These are phyloP conservation scores for Drosophila nr. medialis DNA, from an alignment of 2,888 invertebrate genomes.

Conservation along the genomic window DNA sequence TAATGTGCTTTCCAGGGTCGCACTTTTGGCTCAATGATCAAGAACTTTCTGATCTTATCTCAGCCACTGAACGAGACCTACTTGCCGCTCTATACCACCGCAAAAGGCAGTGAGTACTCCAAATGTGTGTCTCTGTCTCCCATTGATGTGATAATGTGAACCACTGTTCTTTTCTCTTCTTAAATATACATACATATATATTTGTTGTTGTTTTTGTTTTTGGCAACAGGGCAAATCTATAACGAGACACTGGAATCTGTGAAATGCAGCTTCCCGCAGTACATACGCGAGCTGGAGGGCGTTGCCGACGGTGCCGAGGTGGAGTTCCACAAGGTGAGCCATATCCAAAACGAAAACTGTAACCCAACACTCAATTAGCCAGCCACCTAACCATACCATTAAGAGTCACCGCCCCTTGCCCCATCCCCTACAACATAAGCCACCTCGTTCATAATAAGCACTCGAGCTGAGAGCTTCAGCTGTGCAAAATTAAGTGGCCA, in stretches of 20 bases:
- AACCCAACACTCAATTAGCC: constrained; percentile 4
- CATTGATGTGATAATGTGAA: constrained; percentile 12
- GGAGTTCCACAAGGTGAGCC: constrained; percentile 91
- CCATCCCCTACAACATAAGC: neutral
- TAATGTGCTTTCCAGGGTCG: constrained; percentile 88
- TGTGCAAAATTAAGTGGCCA: constrained; percentile 49
- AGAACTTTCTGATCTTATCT: constrained; percentile 87
- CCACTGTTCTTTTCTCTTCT: neutral
- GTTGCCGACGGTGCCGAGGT: constrained; percentile 93
- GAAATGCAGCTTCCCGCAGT: constrained; percentile 91
- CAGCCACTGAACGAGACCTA: constrained; percentile 88
- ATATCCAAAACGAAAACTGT: neutral
- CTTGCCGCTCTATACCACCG: constrained; percentile 90
- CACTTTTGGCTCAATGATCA: constrained; percentile 90
- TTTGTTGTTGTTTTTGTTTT: constrained; percentile 6
- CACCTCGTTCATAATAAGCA: constrained; percentile 45
- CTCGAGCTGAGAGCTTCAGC: constrained; percentile 38
- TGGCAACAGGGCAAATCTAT: constrained; percentile 86
- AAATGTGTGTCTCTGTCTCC: neutral
- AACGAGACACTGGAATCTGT: constrained; percentile 90
- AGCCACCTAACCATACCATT: neutral
- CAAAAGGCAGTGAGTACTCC: constrained; percentile 86
- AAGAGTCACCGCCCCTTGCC: neutral
- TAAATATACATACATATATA: neutral
- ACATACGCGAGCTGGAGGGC: constrained; percentile 92